Base-by-base conservation (phyloP, 2,113 vertebrate genomes). In the Aphelocoma coerulescens region DNA sequence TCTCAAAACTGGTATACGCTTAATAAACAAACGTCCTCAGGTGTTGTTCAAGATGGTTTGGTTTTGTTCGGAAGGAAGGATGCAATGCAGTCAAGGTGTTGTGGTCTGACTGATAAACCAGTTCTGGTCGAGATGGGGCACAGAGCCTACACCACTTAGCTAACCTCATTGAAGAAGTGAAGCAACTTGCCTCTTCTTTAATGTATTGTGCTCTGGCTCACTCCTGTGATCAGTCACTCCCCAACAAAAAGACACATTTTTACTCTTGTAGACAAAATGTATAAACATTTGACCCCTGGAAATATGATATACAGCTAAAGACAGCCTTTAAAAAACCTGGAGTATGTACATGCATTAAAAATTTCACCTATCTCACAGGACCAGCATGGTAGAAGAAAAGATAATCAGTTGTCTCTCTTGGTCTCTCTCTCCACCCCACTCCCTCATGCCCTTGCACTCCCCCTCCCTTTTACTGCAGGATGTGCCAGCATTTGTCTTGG, bases 401-500 rank as follows among this genome's bases (percentile, higher is more conserved):
- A 88, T 88, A 79, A 88, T 71, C 4, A 0, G 52, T 54, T 82
- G 57, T 77, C 57, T 84, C 92, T 95, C 59, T 78, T 75, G 58
- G 77, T 85, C 62, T 55, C 65, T 15, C 43, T 84, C 46, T 55
- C 74, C 48, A 74, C 35, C 37, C 48, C 0, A 1, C 46, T 83
- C 58, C 49, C 80, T 91, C 62, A 32, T 4, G 6, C 41, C 65
- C 59, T 66, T 37, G 46, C 2, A 3, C 58, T 85, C 72, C 13
- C 21, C 44, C 84, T 67, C 74, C 77, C 15, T 63, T 78, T 61
- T 65, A 37, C 54, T 81, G 62, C 0, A 1, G 80, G 61, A 91
- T 93, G 75, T 94, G 93, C 95, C 96, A 97, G 69, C 88, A 65
- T 65, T 91, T 66, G 75, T 90, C 96, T 97, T 97, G 96, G 96